Evolutionary conservation across 2,888 invertebrate species (phyloP).

Genomic region (Aleiodes testaceus): DNA sequence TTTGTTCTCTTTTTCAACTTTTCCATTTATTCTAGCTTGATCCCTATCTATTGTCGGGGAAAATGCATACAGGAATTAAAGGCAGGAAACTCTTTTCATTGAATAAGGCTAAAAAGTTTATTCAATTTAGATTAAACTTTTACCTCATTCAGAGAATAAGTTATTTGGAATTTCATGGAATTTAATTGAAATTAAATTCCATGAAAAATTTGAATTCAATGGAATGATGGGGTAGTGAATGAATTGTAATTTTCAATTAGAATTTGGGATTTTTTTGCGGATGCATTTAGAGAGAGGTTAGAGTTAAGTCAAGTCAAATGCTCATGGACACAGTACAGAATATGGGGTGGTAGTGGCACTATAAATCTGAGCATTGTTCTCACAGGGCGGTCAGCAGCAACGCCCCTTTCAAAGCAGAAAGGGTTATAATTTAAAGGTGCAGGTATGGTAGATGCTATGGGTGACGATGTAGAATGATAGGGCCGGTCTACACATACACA

Average conservation of each 20-base stretch:
- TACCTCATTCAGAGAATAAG: too few relatives aligned
- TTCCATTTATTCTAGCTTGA: constrained; percentile 9
- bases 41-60: background rate
- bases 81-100: too few relatives aligned
- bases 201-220: too few relatives aligned
- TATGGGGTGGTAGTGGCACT: constrained; percentile 45
- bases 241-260: too few relatives aligned
- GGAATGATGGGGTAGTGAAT: too few relatives aligned
- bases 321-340: constrained; percentile 37
- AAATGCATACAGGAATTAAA: background rate
- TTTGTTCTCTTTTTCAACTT: constrained; percentile 1
- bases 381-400: constrained; percentile 45
- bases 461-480: constrained; percentile 34
- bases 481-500: constrained; percentile 27
- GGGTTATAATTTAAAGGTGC: constrained; percentile 53
- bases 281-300: too few relatives aligned
- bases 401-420: constrained; percentile 51
- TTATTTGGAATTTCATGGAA: too few relatives aligned
- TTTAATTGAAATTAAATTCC: too few relatives aligned
- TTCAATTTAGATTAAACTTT: too few relatives aligned
- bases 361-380: constrained; percentile 55
- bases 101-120: too few relatives aligned
- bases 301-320: too few relatives aligned
- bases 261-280: background rate
- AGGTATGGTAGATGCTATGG: constrained; percentile 27